Base-by-base conservation (phyloP, 2,113 vertebrate genomes). In the Cephalopterus ornatus region DNA sequence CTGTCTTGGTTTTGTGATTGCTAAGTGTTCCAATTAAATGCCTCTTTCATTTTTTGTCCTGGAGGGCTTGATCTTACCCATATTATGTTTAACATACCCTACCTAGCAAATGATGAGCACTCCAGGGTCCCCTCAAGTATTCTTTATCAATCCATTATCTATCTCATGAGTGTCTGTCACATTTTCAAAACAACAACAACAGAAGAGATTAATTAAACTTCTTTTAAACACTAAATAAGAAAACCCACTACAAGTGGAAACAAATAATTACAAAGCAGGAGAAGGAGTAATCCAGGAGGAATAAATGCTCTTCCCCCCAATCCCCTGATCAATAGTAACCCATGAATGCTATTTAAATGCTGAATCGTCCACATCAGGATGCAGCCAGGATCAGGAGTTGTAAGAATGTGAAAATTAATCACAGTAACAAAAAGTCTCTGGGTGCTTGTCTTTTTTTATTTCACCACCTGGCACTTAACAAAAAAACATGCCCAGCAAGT, bases 21-120 rank as follows among this genome's bases (percentile, higher is more conserved):
- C 98, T 98, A 98, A 98, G 97, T 98, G 98, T 98, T 98, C 98
- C 98, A 98, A 98, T 98, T 98, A 98, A 98, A 98, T 97, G 98
- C 97, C 93, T 98, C 97, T 97, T 98, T 97, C 95, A 91, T 98
- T 97, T 98, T 97, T 97, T 97, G 97, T 98, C 98, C 98, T 98
- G 96, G 96, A 98, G 98, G 98, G 98, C 97, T 98, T 97, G 97
- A 97, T 98, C 97, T 94, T 97, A 85, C 96, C 96, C 88, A 70
- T 97, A 95, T 96, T 95, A 66, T 89, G 97, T 95, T 95, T 97
- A 94, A 95, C 94, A 82, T 86, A 93, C 84, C 93, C 97, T 94
- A 92, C 97, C 96, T 97, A 87, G 35, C 92, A 74, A 63, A 89
- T 94, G 63, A 95, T 59, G 89, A 94, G 87, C 96, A 77, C 50